Conservation (phyloP, 53 echinoderm and acorn worm genomes). For the Apostichopus leukothele region DNA sequence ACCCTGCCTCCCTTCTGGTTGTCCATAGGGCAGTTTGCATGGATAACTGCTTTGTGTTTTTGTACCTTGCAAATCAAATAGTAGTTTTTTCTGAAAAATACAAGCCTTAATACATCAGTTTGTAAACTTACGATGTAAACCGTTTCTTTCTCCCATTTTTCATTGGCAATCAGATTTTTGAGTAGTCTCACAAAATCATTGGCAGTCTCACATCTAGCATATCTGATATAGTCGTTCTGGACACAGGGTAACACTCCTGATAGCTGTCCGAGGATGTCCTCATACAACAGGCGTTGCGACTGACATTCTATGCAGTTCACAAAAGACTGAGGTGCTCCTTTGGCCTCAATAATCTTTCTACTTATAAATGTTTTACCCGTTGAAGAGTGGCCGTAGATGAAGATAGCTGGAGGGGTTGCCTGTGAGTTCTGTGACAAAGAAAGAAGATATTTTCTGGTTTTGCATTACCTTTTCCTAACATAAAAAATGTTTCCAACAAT, state of each 20-base stretch:
- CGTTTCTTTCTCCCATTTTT: conserved; percentile 58
- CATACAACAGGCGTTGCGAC: conserved; percentile 73
- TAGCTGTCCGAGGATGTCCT: conserved; percentile 77
- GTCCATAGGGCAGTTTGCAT: too few species aligned
- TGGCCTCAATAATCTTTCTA: conserved; percentile 45
- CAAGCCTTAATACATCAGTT: too few species aligned
- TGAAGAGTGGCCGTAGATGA: conserved; percentile 82
- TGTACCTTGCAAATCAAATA: too few species aligned
- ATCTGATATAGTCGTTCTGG: conserved; percentile 71
- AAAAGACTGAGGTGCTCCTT: conserved; percentile 61
- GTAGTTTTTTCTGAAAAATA: too few species aligned
- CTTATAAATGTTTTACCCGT: conserved; percentile 81
- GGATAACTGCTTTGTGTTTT: too few species aligned
- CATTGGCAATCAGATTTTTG: conserved; percentile 63
- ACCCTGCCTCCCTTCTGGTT: too few species aligned
- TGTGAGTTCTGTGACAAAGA: conserved; percentile 55
- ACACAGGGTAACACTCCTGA: conserved; percentile 64
- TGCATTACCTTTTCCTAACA: too few species aligned
- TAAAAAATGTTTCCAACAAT: too few species aligned
- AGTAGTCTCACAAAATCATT: conserved; percentile 85
- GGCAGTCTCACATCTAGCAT: conserved; percentile 80
- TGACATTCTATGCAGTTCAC: conserved; percentile 94
- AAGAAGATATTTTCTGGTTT: too few species aligned
- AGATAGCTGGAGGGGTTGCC: conserved; percentile 67
- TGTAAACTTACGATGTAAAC: conserved; percentile 80